A percentile compares a stretch with the other conserved stretches of the same genome.
Evolutionary conservation across 2,888 invertebrate genomes (phyloP).

Genomic region (Luperina nickerlii): DNA sequence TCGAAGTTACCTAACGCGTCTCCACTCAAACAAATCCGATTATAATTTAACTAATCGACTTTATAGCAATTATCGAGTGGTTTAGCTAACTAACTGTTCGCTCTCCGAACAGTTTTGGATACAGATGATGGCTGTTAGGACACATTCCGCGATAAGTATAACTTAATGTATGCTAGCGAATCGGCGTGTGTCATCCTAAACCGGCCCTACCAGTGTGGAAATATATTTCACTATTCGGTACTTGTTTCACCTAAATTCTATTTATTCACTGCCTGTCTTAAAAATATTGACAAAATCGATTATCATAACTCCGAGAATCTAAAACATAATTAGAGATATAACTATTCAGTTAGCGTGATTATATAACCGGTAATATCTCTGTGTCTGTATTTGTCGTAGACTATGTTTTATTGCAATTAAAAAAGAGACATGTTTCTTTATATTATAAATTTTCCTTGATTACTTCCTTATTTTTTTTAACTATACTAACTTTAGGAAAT

Average conservation of each 20-base stretch:
- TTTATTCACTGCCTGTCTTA: conserved; percentile 47
- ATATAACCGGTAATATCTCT: conserved; percentile 58
- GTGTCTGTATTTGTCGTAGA: conserved; percentile 46
- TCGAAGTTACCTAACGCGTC: conserved; percentile 82
- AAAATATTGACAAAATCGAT: conserved; percentile 38
- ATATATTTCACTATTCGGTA: conserved; percentile 74
- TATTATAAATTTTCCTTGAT: conserved; percentile 32
- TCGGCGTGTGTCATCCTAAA: conserved; percentile 75
- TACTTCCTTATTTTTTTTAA: conserved; percentile 32
- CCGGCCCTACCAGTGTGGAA: conserved; percentile 77
- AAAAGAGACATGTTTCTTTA: conserved; percentile 54
- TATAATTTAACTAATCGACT: conserved; percentile 78
- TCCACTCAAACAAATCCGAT: conserved; percentile 84
- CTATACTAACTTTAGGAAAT: neutral
- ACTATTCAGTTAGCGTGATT: conserved; percentile 37
- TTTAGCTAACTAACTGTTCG: conserved; percentile 57
- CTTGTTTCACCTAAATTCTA: conserved; percentile 67
- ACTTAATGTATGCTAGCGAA: conserved; percentile 73
- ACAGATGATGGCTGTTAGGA: conserved; percentile 70
- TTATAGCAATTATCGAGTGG: conserved; percentile 75
- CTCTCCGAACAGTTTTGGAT: conserved; percentile 53
- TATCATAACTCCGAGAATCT: conserved; percentile 25
- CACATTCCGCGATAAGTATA: conserved; percentile 68
- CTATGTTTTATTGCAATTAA: conserved; percentile 63
- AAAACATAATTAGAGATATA: conserved; percentile 19